phyloP scores from a whole-genome alignment of 2,888 invertebrate species.

The Callimorpha dominula region DNA sequence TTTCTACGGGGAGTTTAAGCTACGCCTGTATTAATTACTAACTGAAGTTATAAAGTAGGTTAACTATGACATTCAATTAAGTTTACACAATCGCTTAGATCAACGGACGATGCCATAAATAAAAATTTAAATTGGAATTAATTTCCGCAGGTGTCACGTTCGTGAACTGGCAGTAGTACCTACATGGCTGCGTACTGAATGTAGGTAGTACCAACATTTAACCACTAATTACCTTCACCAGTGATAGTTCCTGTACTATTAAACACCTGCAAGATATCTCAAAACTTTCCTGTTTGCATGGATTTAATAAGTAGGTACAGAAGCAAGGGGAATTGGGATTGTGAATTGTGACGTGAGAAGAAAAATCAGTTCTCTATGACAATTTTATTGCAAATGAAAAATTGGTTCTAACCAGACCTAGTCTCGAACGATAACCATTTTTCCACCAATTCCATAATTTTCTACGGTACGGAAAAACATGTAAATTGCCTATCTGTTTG shows the following conservation, averaged over 20 bases:
- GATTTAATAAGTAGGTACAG: background rate
- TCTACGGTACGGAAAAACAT: background rate
- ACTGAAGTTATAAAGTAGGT: constrained; percentile 70
- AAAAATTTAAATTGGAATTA: constrained; percentile 68
- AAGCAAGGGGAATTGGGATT: background rate
- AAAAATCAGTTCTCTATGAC: background rate
- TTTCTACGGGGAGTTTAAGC: constrained; percentile 65
- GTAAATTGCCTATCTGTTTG: background rate
- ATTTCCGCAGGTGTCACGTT: constrained; percentile 66
- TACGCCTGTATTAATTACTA: constrained; percentile 69
- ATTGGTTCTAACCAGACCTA: background rate
- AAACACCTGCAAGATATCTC: no score
- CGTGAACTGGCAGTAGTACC: constrained; percentile 55
- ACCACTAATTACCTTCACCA: background rate
- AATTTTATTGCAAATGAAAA: background rate
- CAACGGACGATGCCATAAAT: constrained; percentile 62
- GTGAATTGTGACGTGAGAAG: no score
- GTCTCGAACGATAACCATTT: background rate
- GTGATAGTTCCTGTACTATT: no score
- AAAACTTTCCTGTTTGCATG: no score
- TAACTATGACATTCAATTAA: constrained; percentile 75
- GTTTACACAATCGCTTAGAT: constrained; percentile 67
- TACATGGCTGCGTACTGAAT: background rate
- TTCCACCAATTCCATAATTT: background rate
- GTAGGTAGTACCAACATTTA: background rate